A percentile compares a stretch with the other conserved stretches of the same genome.
Conservation (phyloP, 2,888 invertebrate species). For the Pristionchus fissidentatus region DNA sequence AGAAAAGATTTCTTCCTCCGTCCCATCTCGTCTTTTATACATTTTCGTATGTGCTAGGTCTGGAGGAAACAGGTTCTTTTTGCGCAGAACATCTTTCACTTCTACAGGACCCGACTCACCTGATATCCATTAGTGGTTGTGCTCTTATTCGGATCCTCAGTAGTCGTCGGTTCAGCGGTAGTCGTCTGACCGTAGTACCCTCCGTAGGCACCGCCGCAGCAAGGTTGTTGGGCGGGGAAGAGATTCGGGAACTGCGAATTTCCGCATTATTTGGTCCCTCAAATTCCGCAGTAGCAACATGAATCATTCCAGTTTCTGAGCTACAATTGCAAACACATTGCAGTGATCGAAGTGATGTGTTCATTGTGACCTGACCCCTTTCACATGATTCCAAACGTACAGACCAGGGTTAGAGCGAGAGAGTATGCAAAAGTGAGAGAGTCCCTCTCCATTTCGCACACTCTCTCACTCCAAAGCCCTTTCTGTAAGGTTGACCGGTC, state of each 20-base stretch:
- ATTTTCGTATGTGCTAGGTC: too few relatives aligned
- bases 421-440: too few relatives aligned
- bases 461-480: not conserved
- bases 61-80: too few relatives aligned
- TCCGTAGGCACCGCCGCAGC: not conserved
- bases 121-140: slow-evolving; percentile 42
- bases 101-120: not conserved
- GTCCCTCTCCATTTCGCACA: not conserved
- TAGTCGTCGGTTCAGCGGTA: slow-evolving; percentile 25
- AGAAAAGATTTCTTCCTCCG: too few relatives aligned
- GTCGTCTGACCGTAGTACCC: not conserved
- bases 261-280: not conserved
- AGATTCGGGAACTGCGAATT: not conserved
- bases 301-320: not conserved
- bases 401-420: too few relatives aligned
- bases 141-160: slow-evolving; percentile 36
- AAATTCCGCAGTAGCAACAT: too few relatives aligned
- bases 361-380: too few relatives aligned
- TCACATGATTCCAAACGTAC: too few relatives aligned
- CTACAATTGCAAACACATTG: not conserved
- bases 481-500: too few relatives aligned
- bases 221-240: not conserved
- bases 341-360: not conserved
- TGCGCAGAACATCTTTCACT: too few relatives aligned
- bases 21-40: too few relatives aligned